Evolutionary conservation across 1,140 invertebrate species (phyloP).

Genomic region (Rhizoglyphus robini): DNA sequence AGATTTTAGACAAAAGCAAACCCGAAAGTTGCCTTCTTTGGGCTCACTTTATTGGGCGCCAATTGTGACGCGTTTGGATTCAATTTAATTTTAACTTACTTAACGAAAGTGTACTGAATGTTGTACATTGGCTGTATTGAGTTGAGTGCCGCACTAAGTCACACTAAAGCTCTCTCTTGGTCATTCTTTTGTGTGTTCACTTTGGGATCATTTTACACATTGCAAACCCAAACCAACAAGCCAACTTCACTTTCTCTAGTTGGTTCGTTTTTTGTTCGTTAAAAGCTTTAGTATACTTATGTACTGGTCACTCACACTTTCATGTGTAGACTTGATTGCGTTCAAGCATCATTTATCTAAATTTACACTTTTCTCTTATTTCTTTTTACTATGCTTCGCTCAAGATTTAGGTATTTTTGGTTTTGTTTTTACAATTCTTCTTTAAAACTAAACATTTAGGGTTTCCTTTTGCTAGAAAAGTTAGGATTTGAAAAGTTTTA

Average conservation of each 20-base stretch:
- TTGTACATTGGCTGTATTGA: not conserved
- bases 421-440: too few species aligned
- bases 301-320: too few species aligned
- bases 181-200: too few species aligned
- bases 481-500: too few species aligned
- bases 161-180: too few species aligned
- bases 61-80: not conserved
- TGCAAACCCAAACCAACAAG: not conserved
- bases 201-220: not conserved
- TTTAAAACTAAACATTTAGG: too few species aligned
- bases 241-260: not conserved
- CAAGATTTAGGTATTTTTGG: too few species aligned
- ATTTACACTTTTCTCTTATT: not conserved
- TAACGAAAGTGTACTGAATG: not conserved
- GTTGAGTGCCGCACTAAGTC: not conserved
- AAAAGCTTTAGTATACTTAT: too few species aligned
- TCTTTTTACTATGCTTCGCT: not conserved
- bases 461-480: too few species aligned
- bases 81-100: not conserved
- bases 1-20: too few species aligned
- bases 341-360: not conserved
- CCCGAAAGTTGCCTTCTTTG: not conserved
- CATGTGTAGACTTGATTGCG: too few species aligned
- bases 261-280: not conserved
- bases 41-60: not conserved